Evolutionary conservation across 2,113 vertebrate genomes (phyloP), one percentile per base, ranked within the genome.

Genomic region (Chaetorhynchus papuensis): DNA sequence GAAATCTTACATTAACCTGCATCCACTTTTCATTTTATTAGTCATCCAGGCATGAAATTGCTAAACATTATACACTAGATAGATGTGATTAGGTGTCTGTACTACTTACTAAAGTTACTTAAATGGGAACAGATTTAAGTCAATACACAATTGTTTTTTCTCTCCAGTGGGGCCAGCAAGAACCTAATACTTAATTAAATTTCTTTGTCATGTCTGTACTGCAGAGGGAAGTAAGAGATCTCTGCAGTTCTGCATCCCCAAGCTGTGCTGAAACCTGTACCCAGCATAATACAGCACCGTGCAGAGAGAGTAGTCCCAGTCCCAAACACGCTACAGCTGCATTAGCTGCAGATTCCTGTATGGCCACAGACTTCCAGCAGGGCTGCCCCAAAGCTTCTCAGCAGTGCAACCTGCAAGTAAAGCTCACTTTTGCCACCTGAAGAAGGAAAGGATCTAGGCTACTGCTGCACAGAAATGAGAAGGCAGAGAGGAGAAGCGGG

Each of bases 41-140:
- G 35, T 87, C 45, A 88, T 53, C 26, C 71, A 93, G 59, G 75
- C 72, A 75, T 75, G 68, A 89, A 95, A 94, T 87, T 87, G 44
- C 47, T 94, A 68, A 54, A 77, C 74, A 78, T 89, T 63, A 50
- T 39, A 78, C 37, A 41, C 47, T 68, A 71, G 56, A 41, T 63
- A 84, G 33, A 52, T 75, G 15, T 68, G 47, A 56, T 57, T 74
- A 52, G 33, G 33, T 54, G 52, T 77, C 80, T 70, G 30, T 81
- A 66, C 60, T 35, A 54, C 53, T 86, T 80, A 60, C 14, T 76
- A 18, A 50, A 83, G 31, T 77, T 81, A 65, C 45, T 57, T 86
- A 80, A 89, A 53, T n/a, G 39, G 35, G 35, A 63, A 70, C 19
- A 84, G 64, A 77, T 79, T 75, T 39, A 81, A 93, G 79, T 31